Evolutionary conservation across 2,888 invertebrate genomes (phyloP), one percentile per base, ranked within the genome.

Genomic region (Monopis laevigella): DNA sequence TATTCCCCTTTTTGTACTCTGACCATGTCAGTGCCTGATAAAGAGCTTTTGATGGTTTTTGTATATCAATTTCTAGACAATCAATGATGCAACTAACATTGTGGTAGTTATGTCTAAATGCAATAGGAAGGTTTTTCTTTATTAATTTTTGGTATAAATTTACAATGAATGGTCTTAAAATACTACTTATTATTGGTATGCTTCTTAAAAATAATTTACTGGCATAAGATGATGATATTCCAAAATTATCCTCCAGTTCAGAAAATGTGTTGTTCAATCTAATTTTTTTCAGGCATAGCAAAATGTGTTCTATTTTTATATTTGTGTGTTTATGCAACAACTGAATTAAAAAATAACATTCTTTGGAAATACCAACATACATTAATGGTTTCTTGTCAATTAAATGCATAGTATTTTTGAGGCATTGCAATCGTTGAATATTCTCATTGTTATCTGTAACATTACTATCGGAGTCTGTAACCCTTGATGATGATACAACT

Each of bases 1-100:
- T 43, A 18, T 43, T 40, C 1, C 27, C 17, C 11, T 27, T 40
- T 27, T 43, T 43, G 12, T 43, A 43, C 8, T 43, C 34, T 4
- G 40, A 43, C 43, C 43, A 43, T 1, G 43, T 18, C 3, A 34
- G 39, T 2, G 39, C 34, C 11, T 43, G 43, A 13, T 34, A 5
- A 8, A 40, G 2, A 3, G 43, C 39, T n/a, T 43, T 43, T 8
- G 27, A 35, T 1, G 43, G 43, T 18, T 43, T 43, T 21, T 40
- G 27, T 2, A 43, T 19, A 2, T 43, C 40, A n/a, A 43, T 40
- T 40, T 43, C 43, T 1, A 43, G 10, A 11, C 39, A 39, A 30
- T 43, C 43, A 11, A 43, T 40, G 2, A 43, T 43, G 12, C 42
- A 43, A 17, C 17, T 43, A 2, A 39, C 35, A 35, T 34, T 34